Percentiles rank a stretch among this genome's conserved stretches.
phyloP scores from a whole-genome alignment of 2,113 vertebrate species.

The Hippocampus mohnikei region DNA sequence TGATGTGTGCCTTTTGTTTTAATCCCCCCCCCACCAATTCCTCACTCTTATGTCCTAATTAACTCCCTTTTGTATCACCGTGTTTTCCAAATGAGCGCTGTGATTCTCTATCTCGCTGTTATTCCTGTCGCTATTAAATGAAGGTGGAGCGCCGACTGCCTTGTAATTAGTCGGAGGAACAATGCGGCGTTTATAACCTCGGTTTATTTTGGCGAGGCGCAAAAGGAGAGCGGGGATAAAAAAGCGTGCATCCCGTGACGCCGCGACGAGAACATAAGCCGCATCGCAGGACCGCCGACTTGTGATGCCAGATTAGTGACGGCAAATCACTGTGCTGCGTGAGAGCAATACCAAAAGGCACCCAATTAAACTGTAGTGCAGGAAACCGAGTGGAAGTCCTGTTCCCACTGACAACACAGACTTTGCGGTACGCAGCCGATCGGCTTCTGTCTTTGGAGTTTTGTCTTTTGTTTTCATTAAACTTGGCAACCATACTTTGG shows the following conservation, averaged over 20 bases:
- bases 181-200: slow-evolving; percentile 65
- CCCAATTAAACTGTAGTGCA: slow-evolving; percentile 46
- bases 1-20: slow-evolving; percentile 54
- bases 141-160: slow-evolving; percentile 57
- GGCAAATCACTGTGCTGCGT: slow-evolving; percentile 57
- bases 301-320: slow-evolving; percentile 68
- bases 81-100: slow-evolving; percentile 59
- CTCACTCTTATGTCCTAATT: slow-evolving; percentile 60
- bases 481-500: neutral
- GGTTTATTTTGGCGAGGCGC: slow-evolving; percentile 55
- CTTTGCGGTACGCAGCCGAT: neutral
- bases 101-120: slow-evolving; percentile 55
- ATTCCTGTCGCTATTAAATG: slow-evolving; percentile 61
- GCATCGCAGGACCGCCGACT: slow-evolving; percentile 62
- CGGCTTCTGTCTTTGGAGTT: neutral
- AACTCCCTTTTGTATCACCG: slow-evolving; percentile 63
- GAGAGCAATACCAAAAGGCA: slow-evolving; percentile 39
- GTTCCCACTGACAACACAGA: neutral
- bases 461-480: too few relatives aligned
- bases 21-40: slow-evolving; percentile 28
- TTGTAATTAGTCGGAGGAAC: slow-evolving; percentile 69
- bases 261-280: slow-evolving; percentile 74
- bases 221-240: slow-evolving; percentile 27
- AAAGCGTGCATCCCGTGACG: slow-evolving; percentile 45
- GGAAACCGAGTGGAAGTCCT: slow-evolving; percentile 22